A percentile compares a stretch with the other conserved stretches of the same genome.
phyloP scores from a whole-genome alignment of 2,797 vertebrate genomes.

The Labroides dimidiatus region DNA sequence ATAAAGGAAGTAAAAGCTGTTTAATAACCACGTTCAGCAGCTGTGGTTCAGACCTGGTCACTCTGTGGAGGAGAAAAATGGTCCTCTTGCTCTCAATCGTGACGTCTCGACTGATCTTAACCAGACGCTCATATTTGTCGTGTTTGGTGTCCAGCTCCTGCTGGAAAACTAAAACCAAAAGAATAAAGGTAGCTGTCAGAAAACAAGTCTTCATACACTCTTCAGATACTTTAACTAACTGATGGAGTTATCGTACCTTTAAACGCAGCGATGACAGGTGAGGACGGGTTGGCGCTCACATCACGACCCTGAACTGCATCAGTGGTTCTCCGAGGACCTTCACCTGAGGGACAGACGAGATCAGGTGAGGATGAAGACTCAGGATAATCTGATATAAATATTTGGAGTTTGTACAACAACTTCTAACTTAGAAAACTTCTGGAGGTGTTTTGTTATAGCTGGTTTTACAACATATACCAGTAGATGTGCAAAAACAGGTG shows the following conservation, averaged over 20 bases:
- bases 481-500: too few species aligned
- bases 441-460: too few species aligned
- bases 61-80: constrained; percentile 96
- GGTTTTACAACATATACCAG: too few species aligned
- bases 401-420: too few species aligned
- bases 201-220: too few species aligned
- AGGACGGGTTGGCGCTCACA: constrained; percentile 78
- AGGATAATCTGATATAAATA: too few species aligned
- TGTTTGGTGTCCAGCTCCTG: constrained; percentile 94
- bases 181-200: not conserved
- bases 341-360: constrained; percentile 62
- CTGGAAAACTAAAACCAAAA: constrained; percentile 88
- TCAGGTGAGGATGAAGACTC: too few species aligned
- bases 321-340: constrained; percentile 86
- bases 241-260: constrained; percentile 84
- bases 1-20: too few species aligned
- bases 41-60: constrained; percentile 86
- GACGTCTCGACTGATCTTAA: constrained; percentile 96
- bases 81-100: constrained; percentile 98
- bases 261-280: constrained; percentile 87
- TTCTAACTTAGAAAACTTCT: too few species aligned
- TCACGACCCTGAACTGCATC: constrained; percentile 82
- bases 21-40: too few species aligned
- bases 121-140: constrained; percentile 95
- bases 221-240: too few species aligned